phyloP scores from a whole-genome alignment of 23 tunicate species.

The Trididemnum miniatum region DNA sequence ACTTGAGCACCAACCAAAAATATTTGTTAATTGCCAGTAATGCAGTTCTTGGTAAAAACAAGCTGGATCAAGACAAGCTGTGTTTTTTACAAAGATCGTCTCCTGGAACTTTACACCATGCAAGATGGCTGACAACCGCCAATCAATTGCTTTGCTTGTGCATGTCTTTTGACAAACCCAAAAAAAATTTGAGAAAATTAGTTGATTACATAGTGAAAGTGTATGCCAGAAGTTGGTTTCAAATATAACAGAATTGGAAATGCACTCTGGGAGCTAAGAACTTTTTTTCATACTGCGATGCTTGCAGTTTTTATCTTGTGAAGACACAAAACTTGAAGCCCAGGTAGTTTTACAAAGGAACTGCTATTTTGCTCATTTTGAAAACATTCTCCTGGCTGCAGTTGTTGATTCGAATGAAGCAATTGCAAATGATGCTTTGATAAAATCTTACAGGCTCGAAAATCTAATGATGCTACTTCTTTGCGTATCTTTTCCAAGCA shows the following conservation, averaged over 20 bases:
- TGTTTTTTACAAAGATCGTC: constrained; percentile 5
- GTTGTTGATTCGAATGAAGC: constrained; percentile 1
- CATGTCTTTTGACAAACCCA: not conserved
- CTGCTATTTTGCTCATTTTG: constrained; percentile 5
- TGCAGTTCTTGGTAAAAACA: not conserved
- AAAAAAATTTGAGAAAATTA: constrained; percentile 1
- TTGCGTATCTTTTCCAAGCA: constrained; percentile 4
- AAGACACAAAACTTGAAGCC: not conserved
- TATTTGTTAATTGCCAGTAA: not conserved
- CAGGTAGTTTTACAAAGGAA: not conserved
- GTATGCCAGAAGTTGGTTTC: not conserved
- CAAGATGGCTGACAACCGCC: constrained; percentile 13
- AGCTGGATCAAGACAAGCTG: not conserved
- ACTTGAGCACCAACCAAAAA: not conserved
- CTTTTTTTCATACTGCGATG: not conserved
- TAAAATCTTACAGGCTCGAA: constrained; percentile 8
- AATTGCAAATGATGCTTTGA: constrained; percentile 7
- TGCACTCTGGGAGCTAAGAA: not conserved
- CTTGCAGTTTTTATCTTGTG: not conserved
- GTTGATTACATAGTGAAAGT: not conserved
- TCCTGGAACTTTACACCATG: not conserved
- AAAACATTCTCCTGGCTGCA: not conserved
- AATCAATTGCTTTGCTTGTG: not conserved
- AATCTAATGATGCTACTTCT: constrained; percentile 2
- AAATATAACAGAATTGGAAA: not conserved